Base-by-base conservation (phyloP, 2,113 vertebrate species). In the Pelecanoides urinatrix region DNA sequence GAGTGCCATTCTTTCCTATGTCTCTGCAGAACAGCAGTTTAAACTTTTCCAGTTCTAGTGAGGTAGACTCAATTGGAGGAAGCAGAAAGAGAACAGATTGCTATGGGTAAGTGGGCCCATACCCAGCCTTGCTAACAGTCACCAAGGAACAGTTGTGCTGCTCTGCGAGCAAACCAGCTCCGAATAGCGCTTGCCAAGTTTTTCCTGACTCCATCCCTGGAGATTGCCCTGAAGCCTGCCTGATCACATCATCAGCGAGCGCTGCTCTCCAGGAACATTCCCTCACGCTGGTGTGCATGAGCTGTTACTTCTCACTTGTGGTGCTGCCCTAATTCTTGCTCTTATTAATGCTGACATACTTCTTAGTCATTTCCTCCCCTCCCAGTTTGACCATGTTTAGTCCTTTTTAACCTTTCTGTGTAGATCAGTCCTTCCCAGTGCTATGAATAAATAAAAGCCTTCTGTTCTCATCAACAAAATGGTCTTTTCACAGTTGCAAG, bases 391-490 rank as follows among this genome's bases (percentile, higher is more conserved):
- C 91, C 53, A 76, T 67, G 62, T 83, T 92, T 93, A 90, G 91
- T 84, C 58, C 59, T 95, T 88, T 94, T 94, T 81, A 97, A 97
- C 83, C 75, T 90, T 89, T 75, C 86, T 85, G 29, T 76, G 65
- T 52, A 90, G 81, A 79, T 77, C 38, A 87, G 45, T 53, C 96
- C 77, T 90, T 94, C 82, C 47, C 61, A 92, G 79, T 53, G 27
- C 74, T 93, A 91, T 95, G 96, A 96, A 97, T 93, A 97, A 92
- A 96, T 94, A 95, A 90, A 93, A 95, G 85, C 85, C 74, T 74
- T 94, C 87, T 71, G 94, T 96, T 93, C 89, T 88, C 84, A 77
- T 83, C 86, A 95, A 92, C 94, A 75, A 90, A 96, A 92, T 55
- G 74, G 93, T 74, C 90, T 91, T 95, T 89, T 80, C 84, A 86